Conservation (phyloP, 2,113 vertebrate genomes). For the Urocolius indicus region DNA sequence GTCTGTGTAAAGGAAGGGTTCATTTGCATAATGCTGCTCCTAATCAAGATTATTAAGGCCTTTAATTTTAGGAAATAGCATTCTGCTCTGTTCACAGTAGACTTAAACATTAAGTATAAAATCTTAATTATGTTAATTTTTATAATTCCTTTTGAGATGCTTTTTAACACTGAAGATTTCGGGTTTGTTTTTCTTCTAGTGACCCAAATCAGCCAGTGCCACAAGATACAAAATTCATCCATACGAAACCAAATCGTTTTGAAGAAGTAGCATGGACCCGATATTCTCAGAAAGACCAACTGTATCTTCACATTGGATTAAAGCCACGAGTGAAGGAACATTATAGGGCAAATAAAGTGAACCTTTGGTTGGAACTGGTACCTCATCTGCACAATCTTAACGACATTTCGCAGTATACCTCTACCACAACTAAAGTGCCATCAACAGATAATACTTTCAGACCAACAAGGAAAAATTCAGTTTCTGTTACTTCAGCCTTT, state of each 20-base stretch:
- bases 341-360: conserved; percentile 98
- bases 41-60: conserved; percentile 13
- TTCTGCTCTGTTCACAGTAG: not conserved
- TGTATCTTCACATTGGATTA: conserved; percentile 97
- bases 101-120: not conserved
- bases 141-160: conserved; percentile 23
- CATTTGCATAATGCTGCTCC: not conserved
- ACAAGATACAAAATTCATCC: conserved; percentile 98
- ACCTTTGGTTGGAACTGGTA: conserved; percentile 97
- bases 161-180: not conserved
- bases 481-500: conserved; percentile 91
- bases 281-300: conserved; percentile 98
- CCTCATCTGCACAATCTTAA: conserved; percentile 98
- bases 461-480: conserved; percentile 90
- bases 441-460: conserved; percentile 92
- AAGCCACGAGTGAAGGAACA: conserved; percentile 98
- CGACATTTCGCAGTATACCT: conserved; percentile 95
- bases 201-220: conserved; percentile 98
- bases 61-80: not conserved
- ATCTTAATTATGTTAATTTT: conserved; percentile 40
- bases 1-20: not conserved
- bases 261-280: conserved; percentile 99
- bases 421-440: conserved; percentile 97
- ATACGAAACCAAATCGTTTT: conserved; percentile 98
- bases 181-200: conserved; percentile 70